phyloP scores from a whole-genome alignment of 2,797 vertebrate genomes.

The Tapera naevia region DNA sequence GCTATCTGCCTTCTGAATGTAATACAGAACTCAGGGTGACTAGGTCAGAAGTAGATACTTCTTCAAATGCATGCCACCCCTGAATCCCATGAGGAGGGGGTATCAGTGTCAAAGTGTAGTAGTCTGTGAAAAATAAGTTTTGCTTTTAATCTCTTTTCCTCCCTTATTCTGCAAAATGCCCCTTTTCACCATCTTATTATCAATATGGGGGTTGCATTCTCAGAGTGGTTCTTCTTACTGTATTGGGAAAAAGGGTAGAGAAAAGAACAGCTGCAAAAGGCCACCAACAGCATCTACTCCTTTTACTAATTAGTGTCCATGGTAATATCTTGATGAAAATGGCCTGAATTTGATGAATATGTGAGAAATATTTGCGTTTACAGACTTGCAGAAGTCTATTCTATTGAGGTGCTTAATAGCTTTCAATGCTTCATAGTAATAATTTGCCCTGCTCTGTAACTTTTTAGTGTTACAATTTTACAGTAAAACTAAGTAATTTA shows the following conservation, averaged over 20 bases:
- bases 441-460: neutral
- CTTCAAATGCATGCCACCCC: neutral
- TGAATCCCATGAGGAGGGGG: neutral
- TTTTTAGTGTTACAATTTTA: neutral
- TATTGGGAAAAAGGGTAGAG: neutral
- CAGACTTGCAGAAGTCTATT: neutral
- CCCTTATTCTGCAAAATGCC: neutral
- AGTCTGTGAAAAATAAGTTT: neutral
- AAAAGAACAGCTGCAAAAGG: neutral
- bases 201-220: neutral
- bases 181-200: neutral
- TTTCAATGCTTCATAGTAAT: neutral
- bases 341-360: neutral
- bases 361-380: neutral
- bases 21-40: no score
- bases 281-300: neutral
- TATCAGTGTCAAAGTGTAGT: neutral
- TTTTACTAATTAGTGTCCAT: neutral
- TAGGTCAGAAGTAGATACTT: neutral
- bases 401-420: neutral
- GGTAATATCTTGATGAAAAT: neutral
- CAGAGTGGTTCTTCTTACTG: neutral
- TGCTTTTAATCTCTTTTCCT: neutral
- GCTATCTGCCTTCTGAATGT: neutral
- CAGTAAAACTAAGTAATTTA: neutral